These are phyloP conservation scores for Sebastes nivosus DNA, from an alignment of 2,797 vertebrate genomes.

Conservation along the genomic window DNA sequence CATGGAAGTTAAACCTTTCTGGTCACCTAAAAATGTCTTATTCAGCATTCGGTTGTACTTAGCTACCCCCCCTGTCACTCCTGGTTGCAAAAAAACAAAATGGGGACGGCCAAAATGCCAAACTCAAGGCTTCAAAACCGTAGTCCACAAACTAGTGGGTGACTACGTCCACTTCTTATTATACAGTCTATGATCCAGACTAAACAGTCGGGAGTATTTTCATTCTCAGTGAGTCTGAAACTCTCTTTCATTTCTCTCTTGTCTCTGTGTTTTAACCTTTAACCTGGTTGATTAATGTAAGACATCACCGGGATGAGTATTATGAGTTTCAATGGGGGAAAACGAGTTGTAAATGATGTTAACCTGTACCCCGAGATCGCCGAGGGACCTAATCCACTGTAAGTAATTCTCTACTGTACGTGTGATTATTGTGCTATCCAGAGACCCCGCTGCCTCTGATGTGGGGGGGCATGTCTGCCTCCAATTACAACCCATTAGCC, in stretches of 20 bases:
- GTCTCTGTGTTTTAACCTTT: constrained; percentile 12
- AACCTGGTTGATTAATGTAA: constrained; percentile 44
- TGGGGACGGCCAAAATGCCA: too few species aligned
- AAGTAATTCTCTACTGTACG: constrained; percentile 37
- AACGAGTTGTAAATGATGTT: constrained; percentile 54
- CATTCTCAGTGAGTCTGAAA: neutral
- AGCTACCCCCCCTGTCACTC: too few species aligned
- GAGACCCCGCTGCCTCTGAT: constrained; percentile 58
- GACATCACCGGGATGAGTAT: constrained; percentile 27
- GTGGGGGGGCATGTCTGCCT: constrained; percentile 52
- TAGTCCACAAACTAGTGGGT: too few species aligned
- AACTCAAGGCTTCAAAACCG: too few species aligned
- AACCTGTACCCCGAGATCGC: constrained; percentile 25
- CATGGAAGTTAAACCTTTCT: too few species aligned
- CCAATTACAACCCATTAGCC: constrained; percentile 78
- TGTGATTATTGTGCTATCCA: constrained; percentile 50
- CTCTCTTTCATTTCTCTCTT: neutral
- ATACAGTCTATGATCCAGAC: neutral
- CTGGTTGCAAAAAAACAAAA: too few species aligned
- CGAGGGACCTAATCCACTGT: constrained; percentile 39
- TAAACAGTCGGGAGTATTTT: neutral
- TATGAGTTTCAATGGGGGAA: constrained; percentile 52
- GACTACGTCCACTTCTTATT: too few species aligned
- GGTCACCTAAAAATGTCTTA: too few species aligned
- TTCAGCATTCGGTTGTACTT: too few species aligned